These are phyloP conservation scores for Thelaira solivaga DNA, from an alignment of 2,888 invertebrate genomes.

Conservation along the genomic window DNA sequence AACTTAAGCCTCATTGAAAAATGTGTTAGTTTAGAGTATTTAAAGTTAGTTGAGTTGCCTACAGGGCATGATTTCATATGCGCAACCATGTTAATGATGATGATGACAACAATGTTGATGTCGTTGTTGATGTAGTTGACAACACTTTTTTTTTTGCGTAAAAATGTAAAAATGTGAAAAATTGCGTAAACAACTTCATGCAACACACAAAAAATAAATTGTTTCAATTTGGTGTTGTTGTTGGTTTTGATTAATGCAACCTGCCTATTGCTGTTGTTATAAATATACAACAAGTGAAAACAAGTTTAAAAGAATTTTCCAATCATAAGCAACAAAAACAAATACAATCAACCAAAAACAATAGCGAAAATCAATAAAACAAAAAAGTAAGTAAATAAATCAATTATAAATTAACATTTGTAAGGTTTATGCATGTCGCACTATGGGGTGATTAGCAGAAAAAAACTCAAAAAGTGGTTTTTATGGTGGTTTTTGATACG, in stretches of 20 bases:
- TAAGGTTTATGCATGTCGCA: constrained; percentile 12
- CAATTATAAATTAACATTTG: constrained; percentile 49
- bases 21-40: too few relatives aligned
- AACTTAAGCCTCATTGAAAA: too few relatives aligned
- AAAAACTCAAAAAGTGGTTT: not conserved
- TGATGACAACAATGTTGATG: not conserved
- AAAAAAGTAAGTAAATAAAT: too few relatives aligned
- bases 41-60: too few relatives aligned
- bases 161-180: constrained; percentile 20
- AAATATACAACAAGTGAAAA: constrained; percentile 47
- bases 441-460: not conserved
- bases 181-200: constrained; percentile 45
- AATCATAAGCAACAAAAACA: constrained; percentile 36
- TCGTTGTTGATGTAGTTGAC: constrained; percentile 15
- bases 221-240: constrained; percentile 7
- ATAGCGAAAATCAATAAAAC: constrained; percentile 31
- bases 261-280: constrained; percentile 14
- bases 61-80: not conserved
- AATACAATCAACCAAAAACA: constrained; percentile 20
- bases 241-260: too few relatives aligned
- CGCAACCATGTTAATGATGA: not conserved
- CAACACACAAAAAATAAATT: constrained; percentile 25
- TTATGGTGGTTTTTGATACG: not conserved
- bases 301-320: constrained; percentile 61
- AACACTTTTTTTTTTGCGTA: constrained; percentile 24